Conservation (phyloP, 2,888 invertebrate genomes). For the Cataglyphis albicans region DNA sequence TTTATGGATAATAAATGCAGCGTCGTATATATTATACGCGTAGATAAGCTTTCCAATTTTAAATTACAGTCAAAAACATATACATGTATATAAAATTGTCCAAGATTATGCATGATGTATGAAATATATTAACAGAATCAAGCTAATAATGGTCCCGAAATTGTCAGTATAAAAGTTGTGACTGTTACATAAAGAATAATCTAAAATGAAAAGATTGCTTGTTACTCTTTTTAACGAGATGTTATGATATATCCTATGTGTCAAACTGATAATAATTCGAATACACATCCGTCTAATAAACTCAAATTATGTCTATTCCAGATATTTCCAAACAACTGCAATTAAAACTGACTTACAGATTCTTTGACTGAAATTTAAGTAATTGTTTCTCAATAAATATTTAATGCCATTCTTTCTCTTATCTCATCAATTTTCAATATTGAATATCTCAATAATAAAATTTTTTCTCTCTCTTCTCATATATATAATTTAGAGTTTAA, state of each 20-base stretch:
- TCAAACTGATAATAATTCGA: conserved; percentile 66
- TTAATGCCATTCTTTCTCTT: not conserved
- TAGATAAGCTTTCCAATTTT: conserved; percentile 46
- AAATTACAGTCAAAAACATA: conserved; percentile 58
- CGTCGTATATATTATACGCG: conserved; percentile 28
- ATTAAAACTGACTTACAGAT: conserved; percentile 15
- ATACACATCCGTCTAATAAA: conserved; percentile 68
- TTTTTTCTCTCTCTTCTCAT: not conserved
- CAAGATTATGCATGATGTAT: conserved; percentile 57
- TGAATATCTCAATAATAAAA: not conserved
- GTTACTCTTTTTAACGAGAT: conserved; percentile 3
- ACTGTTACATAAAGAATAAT: conserved; percentile 64
- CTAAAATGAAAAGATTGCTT: conserved; percentile 8
- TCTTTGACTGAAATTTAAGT: conserved; percentile 21
- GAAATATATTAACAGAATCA: conserved; percentile 60
- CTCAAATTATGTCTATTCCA: conserved; percentile 61
- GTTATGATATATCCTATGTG: conserved; percentile 61
- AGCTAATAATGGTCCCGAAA: conserved; percentile 74
- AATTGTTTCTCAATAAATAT: not conserved
- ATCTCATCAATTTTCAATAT: not conserved
- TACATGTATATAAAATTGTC: conserved; percentile 56
- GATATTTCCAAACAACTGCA: conserved; percentile 26
- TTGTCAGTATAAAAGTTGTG: conserved; percentile 64
- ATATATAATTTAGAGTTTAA: not conserved
- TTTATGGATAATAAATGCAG: conserved; percentile 48